Conservation (phyloP, 2,113 vertebrate genomes). For the Leiothrix lutea region DNA sequence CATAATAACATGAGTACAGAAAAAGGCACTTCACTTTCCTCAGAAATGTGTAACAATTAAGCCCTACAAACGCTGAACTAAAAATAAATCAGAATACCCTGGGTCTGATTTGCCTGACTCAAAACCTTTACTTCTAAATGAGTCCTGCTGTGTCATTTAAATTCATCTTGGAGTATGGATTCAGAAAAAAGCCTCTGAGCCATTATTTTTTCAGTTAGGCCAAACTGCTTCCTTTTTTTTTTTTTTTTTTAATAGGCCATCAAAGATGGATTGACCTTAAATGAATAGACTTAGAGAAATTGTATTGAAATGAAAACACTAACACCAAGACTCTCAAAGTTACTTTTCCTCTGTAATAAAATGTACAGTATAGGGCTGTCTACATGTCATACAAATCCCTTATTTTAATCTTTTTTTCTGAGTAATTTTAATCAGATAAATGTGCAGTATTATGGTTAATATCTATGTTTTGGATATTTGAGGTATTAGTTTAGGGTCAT, state of each 20-base stretch:
- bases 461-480: background rate
- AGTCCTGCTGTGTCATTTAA: background rate
- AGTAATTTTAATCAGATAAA: background rate
- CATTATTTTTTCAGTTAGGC: background rate
- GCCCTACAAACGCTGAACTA: background rate
- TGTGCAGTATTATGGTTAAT: background rate
- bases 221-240: background rate
- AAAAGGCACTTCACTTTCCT: background rate
- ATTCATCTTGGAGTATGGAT: background rate
- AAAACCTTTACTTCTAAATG: background rate
- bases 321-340: background rate
- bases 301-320: background rate
- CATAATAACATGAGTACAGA: background rate
- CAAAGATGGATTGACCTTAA: background rate
- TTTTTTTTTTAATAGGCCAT: background rate
- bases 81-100: background rate
- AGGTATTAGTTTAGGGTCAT: background rate
- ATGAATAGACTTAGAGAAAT: background rate
- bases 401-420: background rate
- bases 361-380: background rate
- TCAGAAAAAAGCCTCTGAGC: background rate
- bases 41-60: background rate
- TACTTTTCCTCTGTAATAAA: background rate
- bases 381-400: background rate
- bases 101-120: background rate